Base-by-base conservation (phyloP, 2,797 vertebrate genomes). In the Brachymystax lenok region DNA sequence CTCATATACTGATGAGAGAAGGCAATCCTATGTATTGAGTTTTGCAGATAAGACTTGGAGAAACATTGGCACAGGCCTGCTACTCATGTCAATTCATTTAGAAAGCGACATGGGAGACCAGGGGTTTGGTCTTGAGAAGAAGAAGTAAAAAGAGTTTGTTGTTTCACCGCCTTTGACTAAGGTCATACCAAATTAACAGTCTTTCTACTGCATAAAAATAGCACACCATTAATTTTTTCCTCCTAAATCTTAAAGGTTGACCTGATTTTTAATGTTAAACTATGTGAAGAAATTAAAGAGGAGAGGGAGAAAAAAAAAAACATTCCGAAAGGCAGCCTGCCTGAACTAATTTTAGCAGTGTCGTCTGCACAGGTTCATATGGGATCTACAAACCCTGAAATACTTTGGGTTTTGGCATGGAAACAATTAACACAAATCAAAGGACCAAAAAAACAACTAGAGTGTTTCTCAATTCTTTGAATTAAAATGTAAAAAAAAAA, bases 181-280 rank as follows among this genome's bases (percentile, higher is more conserved):
- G 94, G 94, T 95, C 94, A 94, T 92, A 93, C 91, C 93, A 95
- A 95, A 95, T 95, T 95, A 95, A 94, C 93, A 95, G 94, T 88
- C 91, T 91, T 88, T 90, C 92, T 91, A 89, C 91, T 86, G 93
- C 90, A 88, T 94, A 95, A 95, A 95, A 95, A 95, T 95, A 95
- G 94, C 93, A 94, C 92, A 94, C 93, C 91, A 95, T 95, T 95
- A 95, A 94, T 94, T 94, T 92, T 87, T 89, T 84, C 82, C 89
- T 92, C 91, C 90, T 91, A 93, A 90, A 94, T 93, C 93, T 93
- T 94, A 95, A 94, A 95, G 94, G 92, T 93, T 95, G 93, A 94
- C 94, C 94, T 94, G 92, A 93, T 94, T 94, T 92, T 94, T 92
- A 92, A 93, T 82, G 89, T 94, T 94, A 94, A 94, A 93, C 92